Evolutionary conservation across 2,113 vertebrate genomes (phyloP), one percentile per base, ranked within the genome.

Genomic region (Cavia aperea): DNA sequence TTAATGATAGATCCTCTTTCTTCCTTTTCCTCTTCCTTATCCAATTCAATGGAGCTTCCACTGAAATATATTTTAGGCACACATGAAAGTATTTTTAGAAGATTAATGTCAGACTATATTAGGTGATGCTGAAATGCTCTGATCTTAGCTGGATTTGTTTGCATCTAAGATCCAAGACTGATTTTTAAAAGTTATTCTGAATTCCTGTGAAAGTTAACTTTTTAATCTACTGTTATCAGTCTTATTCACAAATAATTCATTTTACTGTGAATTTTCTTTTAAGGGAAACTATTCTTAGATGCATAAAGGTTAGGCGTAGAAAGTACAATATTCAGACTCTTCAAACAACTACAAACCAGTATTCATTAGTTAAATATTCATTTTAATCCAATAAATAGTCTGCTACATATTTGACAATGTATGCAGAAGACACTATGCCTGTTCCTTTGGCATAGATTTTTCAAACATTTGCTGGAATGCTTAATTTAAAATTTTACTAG

Each of bases 121-220:
- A 88, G 60, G 73, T 88, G 82, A 90, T 83, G 13, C 8, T 91
- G 62, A 92, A 95, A 89, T 88, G 60, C 49, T 86, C 56, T 93
- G 54, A 86, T 91, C 33, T 86, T 92, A 93, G 62, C 46, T 46
- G 79, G 6, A n/a, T 95, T 94, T 94, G 58, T 94, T 94, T 94
- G 88, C 33, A 94, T 14, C 18, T 93, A 90, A 39, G 29, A 94
- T 86, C 10, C 84, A 60, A 82, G 92, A n/a, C 12, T 58, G 54
- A 29, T 84, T 70, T 94, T 84, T 58, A 77, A 58, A 95, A 94
- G 21, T 21, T 5, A 23, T 46, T 88, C 56, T 86, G 16, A 92
- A 79, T 70, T 65, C 2, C 72, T 85, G 12, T 62, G 49, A 93
- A 39, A 58, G n/a, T 90, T 91, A 94, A 88, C 68, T 46, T 75